Base-by-base conservation (phyloP, 2,113 vertebrate genomes). In the Chaetodon trifascialis region DNA sequence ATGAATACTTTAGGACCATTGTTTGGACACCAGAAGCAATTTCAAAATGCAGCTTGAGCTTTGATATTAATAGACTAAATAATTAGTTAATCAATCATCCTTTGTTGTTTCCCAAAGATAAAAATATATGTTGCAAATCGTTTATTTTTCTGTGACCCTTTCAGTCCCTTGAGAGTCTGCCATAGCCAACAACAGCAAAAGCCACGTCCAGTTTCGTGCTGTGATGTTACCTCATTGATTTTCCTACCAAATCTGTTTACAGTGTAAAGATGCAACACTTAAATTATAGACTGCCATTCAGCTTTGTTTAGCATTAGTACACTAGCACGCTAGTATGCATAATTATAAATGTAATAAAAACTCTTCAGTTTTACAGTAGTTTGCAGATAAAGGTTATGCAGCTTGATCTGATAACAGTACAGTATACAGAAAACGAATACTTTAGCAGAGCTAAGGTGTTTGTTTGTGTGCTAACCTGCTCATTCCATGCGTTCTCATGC, bases 401-500 rank as follows among this genome's bases (percentile, higher is more conserved):
- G 70, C 14, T 47, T 42, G 69, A 65, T 64, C 42, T 44, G 6
- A 52, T 42, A 40, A 44, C 19, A 58, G 58, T 51, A 44, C 19
- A 21, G 17, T 54, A 3, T n/a, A 40, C 11, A 71, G 23, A 66
- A 71, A 44, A 54, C 15, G 15, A 23, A 16, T 44, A 14, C 30
- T 56, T 66, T 7, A 63, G 52, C 59, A 34, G 68, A 58, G 59
- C 60, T 84, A 62, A 78, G 51, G 51, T 87, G 64, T 76, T 63
- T 81, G 36, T 58, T 15, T 74, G 10, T 58, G 51, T 80, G 65
- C 74, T 25, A 76, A 69, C 76, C 73, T 77, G 74, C 70, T 55
- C 62, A 55, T 86, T 49, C 59, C 58, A 59, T 85, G 58, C 66
- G 30, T 75, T 62, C 56, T 62, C 67, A 38, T 85, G 75, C 65